phyloP scores from a whole-genome alignment of 2,888 invertebrate species.

The Drosophila dives region DNA sequence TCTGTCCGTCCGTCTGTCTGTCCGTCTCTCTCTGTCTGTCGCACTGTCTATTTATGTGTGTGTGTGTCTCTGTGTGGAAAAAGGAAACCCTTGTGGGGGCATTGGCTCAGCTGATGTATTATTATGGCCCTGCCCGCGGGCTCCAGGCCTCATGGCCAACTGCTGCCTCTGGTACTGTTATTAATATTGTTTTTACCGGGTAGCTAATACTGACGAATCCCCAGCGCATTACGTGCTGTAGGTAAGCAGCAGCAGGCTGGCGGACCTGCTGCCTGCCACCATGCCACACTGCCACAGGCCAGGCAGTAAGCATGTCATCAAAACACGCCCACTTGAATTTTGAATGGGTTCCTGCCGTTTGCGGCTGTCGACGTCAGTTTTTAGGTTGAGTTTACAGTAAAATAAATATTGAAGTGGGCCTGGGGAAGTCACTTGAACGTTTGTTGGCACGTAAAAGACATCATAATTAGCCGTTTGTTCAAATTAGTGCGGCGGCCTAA shows the following conservation, averaged over 20 bases:
- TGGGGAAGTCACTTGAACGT: slow-evolving; percentile 73
- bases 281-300: background rate
- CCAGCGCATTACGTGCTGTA: slow-evolving; percentile 80
- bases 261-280: background rate
- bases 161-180: slow-evolving; percentile 66
- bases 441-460: slow-evolving; percentile 79
- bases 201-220: slow-evolving; percentile 81
- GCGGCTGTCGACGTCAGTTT: slow-evolving; percentile 48
- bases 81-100: slow-evolving; percentile 66
- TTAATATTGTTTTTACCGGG: slow-evolving; percentile 81
- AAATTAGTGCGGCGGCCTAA: slow-evolving; percentile 57
- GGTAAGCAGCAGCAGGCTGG: slow-evolving; percentile 57
- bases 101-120: slow-evolving; percentile 80
- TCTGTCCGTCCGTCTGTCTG: slow-evolving; percentile 24
- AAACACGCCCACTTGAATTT: slow-evolving; percentile 79
- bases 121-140: slow-evolving; percentile 69
- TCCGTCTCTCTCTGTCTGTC: slow-evolving; percentile 34
- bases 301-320: slow-evolving; percentile 70
- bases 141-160: slow-evolving; percentile 36
- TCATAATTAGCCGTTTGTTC: slow-evolving; percentile 72
- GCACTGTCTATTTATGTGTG: slow-evolving; percentile 22
- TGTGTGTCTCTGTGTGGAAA: slow-evolving; percentile 21
- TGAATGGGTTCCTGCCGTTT: slow-evolving; percentile 60
- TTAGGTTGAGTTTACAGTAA: slow-evolving; percentile 76
- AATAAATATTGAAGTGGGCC: slow-evolving; percentile 77